A percentile compares a stretch with the other conserved stretches of the same genome.
phyloP scores from a whole-genome alignment of 2,797 vertebrate genomes.

The Erpetoichthys calabaricus region DNA sequence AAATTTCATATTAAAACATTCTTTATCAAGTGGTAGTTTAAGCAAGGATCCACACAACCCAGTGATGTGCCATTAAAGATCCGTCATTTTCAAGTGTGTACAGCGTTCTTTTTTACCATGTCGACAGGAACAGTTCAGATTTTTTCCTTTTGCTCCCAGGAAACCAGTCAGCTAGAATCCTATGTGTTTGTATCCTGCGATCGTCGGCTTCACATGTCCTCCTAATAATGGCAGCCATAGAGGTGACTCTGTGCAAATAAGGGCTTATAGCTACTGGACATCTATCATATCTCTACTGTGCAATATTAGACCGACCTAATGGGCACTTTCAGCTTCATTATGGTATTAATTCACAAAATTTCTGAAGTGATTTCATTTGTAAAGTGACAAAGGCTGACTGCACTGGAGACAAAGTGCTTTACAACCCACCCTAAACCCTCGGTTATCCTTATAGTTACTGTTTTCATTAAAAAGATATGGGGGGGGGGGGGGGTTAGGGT shows the following conservation, averaged over 20 bases:
- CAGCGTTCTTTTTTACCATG: constrained; percentile 23
- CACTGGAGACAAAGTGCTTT: constrained; percentile 78
- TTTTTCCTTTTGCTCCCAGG: constrained; percentile 68
- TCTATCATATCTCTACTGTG: constrained; percentile 89
- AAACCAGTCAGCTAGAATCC: constrained; percentile 83
- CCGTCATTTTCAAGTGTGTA: too few relatives aligned
- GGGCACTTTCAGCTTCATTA: constrained; percentile 86
- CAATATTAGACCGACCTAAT: constrained; percentile 94
- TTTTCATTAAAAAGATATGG: constrained; percentile 12
- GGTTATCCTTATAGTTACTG: constrained; percentile 42
- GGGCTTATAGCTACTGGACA: constrained; percentile 76
- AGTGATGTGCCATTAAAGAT: too few relatives aligned
- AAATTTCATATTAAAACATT: too few relatives aligned
- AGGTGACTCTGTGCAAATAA: constrained; percentile 90
- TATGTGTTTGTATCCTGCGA: constrained; percentile 64
- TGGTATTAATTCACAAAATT: constrained; percentile 93
- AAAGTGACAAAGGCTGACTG: constrained; percentile 79
- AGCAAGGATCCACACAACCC: too few relatives aligned
- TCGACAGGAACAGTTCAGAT: constrained; percentile 74
- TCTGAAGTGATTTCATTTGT: constrained; percentile 89
- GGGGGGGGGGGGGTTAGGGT: too few relatives aligned
- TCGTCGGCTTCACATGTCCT: constrained; percentile 73
- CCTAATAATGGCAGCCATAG: constrained; percentile 88
- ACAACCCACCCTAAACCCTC: constrained; percentile 56
- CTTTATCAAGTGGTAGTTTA: too few relatives aligned